Conservation (phyloP, 2,888 invertebrate species). For the Drosophila pseudotalamancana region DNA sequence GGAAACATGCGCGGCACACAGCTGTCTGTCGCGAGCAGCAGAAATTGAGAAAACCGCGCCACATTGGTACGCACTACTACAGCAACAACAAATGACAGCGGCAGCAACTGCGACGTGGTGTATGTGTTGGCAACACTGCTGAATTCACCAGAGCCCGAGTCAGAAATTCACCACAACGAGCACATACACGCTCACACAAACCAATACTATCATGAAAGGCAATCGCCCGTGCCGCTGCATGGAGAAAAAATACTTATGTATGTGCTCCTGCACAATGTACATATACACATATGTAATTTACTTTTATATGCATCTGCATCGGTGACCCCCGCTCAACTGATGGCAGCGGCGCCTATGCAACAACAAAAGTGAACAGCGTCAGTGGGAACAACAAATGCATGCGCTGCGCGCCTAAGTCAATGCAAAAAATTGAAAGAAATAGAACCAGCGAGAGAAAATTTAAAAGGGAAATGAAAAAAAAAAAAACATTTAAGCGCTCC, state of each 20-base stretch:
- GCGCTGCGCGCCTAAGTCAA: constrained; percentile 23
- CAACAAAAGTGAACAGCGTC: constrained; percentile 35
- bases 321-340: constrained; percentile 35
- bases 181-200: constrained; percentile 26
- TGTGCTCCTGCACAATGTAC: constrained; percentile 35
- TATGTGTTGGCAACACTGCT: constrained; percentile 57
- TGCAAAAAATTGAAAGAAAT: constrained; percentile 21
- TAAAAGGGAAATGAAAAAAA: constrained; percentile 9
- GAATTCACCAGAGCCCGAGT: constrained; percentile 44
- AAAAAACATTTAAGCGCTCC: constrained; percentile 27
- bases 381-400: constrained; percentile 41
- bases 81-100: constrained; percentile 27
- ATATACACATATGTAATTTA: constrained; percentile 21
- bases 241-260: constrained; percentile 62
- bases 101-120: constrained; percentile 31
- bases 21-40: constrained; percentile 55
- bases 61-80: constrained; percentile 56
- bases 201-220: constrained; percentile 39
- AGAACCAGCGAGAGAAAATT: constrained; percentile 8
- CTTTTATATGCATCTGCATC: constrained; percentile 35
- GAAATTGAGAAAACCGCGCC: constrained; percentile 58
- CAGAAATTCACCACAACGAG: constrained; percentile 46
- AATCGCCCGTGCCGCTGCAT: constrained; percentile 67
- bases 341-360: constrained; percentile 23
- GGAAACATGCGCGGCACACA: constrained; percentile 74